A percentile compares a stretch with the other conserved stretches of the same genome.
Evolutionary conservation across 2,888 invertebrate genomes (phyloP).

Genomic region (Metellina segmentata): DNA sequence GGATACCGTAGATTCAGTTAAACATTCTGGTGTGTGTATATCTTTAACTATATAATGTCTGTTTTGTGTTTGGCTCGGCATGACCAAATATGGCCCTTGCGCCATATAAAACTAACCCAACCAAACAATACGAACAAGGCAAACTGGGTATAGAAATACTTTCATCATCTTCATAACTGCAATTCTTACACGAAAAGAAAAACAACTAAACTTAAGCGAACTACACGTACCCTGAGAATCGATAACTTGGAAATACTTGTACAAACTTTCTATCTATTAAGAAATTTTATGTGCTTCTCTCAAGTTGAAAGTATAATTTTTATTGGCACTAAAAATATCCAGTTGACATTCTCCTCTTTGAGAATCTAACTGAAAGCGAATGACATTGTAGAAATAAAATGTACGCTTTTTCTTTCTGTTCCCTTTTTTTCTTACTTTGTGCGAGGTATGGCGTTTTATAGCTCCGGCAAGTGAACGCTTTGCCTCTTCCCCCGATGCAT

Average conservation of each 20-base stretch:
- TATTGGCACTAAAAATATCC: constrained; percentile 20
- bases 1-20: too few species aligned
- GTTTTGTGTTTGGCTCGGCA: background rate
- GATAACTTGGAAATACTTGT: background rate
- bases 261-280: background rate
- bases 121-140: too few species aligned
- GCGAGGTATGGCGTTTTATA: background rate
- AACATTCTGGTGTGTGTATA: too few species aligned
- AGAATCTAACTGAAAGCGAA: constrained; percentile 3
- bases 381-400: background rate
- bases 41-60: too few species aligned
- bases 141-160: too few species aligned
- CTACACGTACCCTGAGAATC: background rate
- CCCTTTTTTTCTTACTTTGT: background rate
- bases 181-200: too few species aligned
- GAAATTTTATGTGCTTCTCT: background rate
- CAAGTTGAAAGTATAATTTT: constrained; percentile 25
- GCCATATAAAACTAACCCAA: too few species aligned
- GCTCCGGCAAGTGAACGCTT: background rate
- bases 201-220: too few species aligned
- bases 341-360: constrained; percentile 24
- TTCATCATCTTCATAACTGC: too few species aligned
- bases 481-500: background rate
- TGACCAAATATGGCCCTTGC: too few species aligned
- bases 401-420: background rate